Evolutionary conservation across 2,113 vertebrate species (phyloP).

Genomic region (Myrmophylax atrothorax): DNA sequence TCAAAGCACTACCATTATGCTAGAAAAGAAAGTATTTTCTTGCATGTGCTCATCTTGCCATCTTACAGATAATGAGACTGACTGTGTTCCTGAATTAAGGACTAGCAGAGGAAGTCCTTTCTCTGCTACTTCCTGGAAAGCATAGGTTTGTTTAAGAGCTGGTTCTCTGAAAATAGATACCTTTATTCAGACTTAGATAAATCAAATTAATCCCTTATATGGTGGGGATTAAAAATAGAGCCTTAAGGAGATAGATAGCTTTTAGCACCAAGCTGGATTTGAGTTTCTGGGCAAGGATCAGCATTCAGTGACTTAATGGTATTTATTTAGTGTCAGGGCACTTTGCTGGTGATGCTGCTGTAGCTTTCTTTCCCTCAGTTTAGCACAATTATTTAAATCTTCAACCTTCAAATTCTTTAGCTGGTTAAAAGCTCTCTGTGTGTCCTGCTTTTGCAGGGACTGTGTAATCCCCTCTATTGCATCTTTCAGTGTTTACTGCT

Average conservation of each 20-base stretch:
- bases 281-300: neutral
- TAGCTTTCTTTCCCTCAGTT: neutral
- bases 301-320: neutral
- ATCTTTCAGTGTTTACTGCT: neutral
- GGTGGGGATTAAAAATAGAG: neutral
- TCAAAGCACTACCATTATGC: neutral
- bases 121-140: neutral
- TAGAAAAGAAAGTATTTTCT: neutral
- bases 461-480: neutral
- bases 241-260: neutral
- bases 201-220: neutral
- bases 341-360: neutral
- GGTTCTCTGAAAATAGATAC: neutral
- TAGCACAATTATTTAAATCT: neutral
- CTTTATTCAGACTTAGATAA: neutral
- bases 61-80: neutral
- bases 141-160: neutral
- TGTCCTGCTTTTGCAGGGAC: neutral
- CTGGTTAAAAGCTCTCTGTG: neutral
- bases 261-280: neutral
- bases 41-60: neutral
- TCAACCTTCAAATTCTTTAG: neutral
- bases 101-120: neutral
- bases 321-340: neutral
- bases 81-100: neutral